Base-by-base conservation (phyloP, 2,888 invertebrate genomes). In the Uloborus plumipes region DNA sequence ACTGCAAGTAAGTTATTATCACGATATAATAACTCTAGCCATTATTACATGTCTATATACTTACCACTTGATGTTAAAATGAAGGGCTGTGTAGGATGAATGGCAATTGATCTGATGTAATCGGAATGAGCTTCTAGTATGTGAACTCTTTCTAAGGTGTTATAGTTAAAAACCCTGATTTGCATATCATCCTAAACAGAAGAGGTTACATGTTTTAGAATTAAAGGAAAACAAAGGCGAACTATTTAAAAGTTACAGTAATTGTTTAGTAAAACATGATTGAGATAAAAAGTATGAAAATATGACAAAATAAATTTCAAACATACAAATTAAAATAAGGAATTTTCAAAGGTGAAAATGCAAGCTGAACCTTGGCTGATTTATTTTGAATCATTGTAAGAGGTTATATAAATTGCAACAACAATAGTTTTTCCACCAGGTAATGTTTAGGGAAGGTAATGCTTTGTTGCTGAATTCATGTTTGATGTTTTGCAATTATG, bases 101-200 rank as follows among this genome's bases (percentile, higher is more conserved):
- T 94, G 9, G 95, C 96, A 87, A 99, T 98, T 87, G 95, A 96
- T 85, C 98, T 92, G 31, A 99, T 94, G 89, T 99, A 99, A 90
- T 99, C 99, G 1, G 98, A 97, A 90, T 99, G 99, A 0, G 99
- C 99, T 89, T 99, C 99, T 89, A 95, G 98, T 6, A 95, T 93
- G 88, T 99, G 97, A 6, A 97, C 94, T 86, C 97, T 91, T 89
- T 99, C 99, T 86, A 99, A 89, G 0, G 99, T 99, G 89, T 99
- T 99, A 90, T 99, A 99, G 90, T 99, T 99, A 90, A 96, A 99
- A 49, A 99, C 94, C 84, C 99, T 92, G 39, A 99, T 94, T 84
- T 89, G 88, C 89, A 91, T 90, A 86, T 90, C 90, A 88, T 90
- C 90, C 90, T 90, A 86, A 14, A 76, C n/a, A 64, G 16, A 31